Evolutionary conservation across 2,113 vertebrate genomes (phyloP).

Genomic region (Larimichthys polyactis): DNA sequence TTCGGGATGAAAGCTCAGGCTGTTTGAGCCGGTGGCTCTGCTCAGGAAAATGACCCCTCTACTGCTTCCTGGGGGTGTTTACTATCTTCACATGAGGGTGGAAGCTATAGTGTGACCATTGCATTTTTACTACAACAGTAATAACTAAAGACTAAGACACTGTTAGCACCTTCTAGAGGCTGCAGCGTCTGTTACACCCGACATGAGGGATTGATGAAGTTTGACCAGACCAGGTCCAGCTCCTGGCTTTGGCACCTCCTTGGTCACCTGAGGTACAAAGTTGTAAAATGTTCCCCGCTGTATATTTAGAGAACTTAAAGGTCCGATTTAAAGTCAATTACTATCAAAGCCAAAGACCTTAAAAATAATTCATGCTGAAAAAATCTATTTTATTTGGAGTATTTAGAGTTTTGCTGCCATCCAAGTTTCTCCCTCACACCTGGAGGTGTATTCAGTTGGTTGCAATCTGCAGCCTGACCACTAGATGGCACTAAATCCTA

Average conservation of each 20-base stretch:
- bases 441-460: too few relatives aligned
- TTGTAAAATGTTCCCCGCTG: neutral
- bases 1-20: slow-evolving; percentile 29
- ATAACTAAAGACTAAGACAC: neutral
- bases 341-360: too few relatives aligned
- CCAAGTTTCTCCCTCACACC: too few relatives aligned
- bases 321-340: too few relatives aligned
- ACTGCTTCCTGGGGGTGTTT: slow-evolving; percentile 20
- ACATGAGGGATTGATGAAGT: neutral
- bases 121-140: neutral
- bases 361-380: too few relatives aligned
- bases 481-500: too few relatives aligned
- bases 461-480: too few relatives aligned
- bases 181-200: neutral
- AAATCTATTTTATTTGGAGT: too few relatives aligned
- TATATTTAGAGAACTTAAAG: too few relatives aligned
- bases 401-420: too few relatives aligned
- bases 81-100: slow-evolving; percentile 12
- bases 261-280: neutral
- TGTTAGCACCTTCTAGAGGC: slow-evolving; percentile 40
- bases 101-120: neutral
- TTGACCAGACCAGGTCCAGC: neutral
- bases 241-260: neutral
- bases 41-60: slow-evolving; percentile 10
- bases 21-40: slow-evolving; percentile 13